A percentile compares a stretch with the other conserved stretches of the same genome.
phyloP scores from a whole-genome alignment of 2,888 invertebrate species.

The Chalcosyrphus nemorum region DNA sequence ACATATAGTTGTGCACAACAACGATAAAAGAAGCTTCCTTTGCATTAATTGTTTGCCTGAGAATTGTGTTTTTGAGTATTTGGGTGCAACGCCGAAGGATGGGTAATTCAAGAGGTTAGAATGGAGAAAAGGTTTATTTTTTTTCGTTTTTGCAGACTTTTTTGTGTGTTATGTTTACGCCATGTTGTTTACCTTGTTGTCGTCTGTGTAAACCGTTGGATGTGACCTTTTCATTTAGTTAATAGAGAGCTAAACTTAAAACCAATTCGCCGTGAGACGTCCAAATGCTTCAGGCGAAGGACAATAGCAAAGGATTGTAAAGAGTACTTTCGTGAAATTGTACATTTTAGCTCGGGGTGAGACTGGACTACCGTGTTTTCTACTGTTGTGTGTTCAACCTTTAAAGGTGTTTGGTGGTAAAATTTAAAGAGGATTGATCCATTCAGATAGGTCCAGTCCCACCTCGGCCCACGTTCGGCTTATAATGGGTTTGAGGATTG shows the following conservation, averaged over 20 bases:
- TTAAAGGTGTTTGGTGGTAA: too few relatives aligned
- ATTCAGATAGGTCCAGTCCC: too few relatives aligned
- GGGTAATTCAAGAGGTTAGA: slow-evolving; percentile 53
- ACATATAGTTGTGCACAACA: slow-evolving; percentile 55
- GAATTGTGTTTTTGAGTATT: slow-evolving; percentile 37
- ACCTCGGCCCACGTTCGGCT: too few relatives aligned
- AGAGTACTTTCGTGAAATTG: neutral
- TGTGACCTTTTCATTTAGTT: slow-evolving; percentile 12
- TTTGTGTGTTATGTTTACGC: slow-evolving; percentile 18
- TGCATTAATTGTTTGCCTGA: slow-evolving; percentile 72
- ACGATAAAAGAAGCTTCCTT: slow-evolving; percentile 66
- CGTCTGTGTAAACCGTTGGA: slow-evolving; percentile 14
- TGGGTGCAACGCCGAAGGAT: neutral
- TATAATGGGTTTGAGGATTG: too few relatives aligned
- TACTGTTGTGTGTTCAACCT: too few relatives aligned
- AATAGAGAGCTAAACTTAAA: slow-evolving; percentile 1
- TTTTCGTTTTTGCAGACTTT: slow-evolving; percentile 6
- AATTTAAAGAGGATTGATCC: too few relatives aligned
- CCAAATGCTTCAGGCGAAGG: neutral
- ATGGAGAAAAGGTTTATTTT: slow-evolving; percentile 24
- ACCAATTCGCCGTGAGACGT: neutral
- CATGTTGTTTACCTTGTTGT: slow-evolving; percentile 34
- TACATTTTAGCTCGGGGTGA: too few relatives aligned
- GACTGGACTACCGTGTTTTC: too few relatives aligned
- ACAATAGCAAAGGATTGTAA: neutral